These are phyloP conservation scores for Lissocephala sabroskyi DNA, from an alignment of 2,888 invertebrate species.

Conservation along the genomic window DNA sequence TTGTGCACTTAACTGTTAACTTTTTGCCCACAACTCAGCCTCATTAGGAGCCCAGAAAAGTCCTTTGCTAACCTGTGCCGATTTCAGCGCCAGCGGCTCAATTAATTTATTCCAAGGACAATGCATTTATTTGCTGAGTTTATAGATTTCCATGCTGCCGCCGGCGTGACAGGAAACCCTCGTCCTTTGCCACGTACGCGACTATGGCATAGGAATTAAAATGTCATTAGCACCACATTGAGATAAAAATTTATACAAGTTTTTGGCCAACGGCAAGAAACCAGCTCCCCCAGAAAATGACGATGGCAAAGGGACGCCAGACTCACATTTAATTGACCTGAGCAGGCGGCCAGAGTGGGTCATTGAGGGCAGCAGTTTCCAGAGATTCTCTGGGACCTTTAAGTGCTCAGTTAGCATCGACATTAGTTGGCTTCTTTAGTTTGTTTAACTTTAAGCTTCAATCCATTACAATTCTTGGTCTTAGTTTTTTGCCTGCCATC, in stretches of 20 bases:
- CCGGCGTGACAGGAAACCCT: conserved; percentile 1
- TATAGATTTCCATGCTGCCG: background rate
- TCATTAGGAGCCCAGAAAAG: conserved; percentile 16
- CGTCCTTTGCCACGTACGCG: conserved; percentile 9
- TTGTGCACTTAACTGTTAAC: conserved; percentile 32
- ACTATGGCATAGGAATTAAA: conserved; percentile 43
- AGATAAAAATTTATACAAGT: conserved; percentile 25
- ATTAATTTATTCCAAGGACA: conserved; percentile 20
- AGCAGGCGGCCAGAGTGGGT: background rate
- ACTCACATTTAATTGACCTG: conserved; percentile 12
- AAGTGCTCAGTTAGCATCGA: no score
- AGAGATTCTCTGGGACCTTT: no score
- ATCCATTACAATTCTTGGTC: background rate
- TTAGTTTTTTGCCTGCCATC: no score
- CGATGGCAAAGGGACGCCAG: conserved; percentile 12
- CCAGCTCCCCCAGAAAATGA: no score
- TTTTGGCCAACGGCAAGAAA: no score
- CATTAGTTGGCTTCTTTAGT: background rate
- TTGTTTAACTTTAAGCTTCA: background rate
- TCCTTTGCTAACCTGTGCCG: background rate
- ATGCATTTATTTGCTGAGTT: no score
- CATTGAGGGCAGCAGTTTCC: no score
- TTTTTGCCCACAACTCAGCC: conserved; percentile 24
- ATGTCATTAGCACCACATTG: conserved; percentile 40
- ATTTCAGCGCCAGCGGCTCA: conserved; percentile 9